phyloP scores from a whole-genome alignment of 2,113 vertebrate species.

The Ictalurus punctatus region DNA sequence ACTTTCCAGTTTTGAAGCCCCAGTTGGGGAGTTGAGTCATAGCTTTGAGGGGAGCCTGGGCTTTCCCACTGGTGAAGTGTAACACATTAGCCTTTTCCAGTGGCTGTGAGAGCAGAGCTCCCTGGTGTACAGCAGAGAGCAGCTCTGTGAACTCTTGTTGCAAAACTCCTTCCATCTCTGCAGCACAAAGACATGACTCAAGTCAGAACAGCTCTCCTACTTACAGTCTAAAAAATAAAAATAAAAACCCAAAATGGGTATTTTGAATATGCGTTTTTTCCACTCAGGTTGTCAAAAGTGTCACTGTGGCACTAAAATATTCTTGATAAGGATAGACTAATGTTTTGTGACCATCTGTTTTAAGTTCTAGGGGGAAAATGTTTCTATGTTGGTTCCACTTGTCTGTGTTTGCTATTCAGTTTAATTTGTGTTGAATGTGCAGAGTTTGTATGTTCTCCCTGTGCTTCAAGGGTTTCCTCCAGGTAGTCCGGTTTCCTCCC shows the following conservation, averaged over 20 bases:
- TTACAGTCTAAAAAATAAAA: not conserved
- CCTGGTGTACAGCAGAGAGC: slow-evolving; percentile 37
- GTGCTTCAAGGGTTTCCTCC: too few species aligned
- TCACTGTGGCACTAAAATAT: not conserved
- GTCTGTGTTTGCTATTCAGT: not conserved
- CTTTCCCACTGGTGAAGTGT: slow-evolving; percentile 31
- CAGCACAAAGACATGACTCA: not conserved
- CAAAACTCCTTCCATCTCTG: not conserved
- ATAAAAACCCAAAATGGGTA: not conserved
- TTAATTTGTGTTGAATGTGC: not conserved
- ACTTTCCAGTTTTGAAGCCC: slow-evolving; percentile 39
- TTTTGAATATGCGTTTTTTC: not conserved
- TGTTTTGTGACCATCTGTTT: not conserved
- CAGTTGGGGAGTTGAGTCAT: slow-evolving; percentile 32
- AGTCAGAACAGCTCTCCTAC: slow-evolving; percentile 14
- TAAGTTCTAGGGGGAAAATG: not conserved
- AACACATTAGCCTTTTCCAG: slow-evolving; percentile 13
- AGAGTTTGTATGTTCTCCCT: too few species aligned
- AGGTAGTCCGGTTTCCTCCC: too few species aligned
- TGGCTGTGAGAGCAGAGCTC: slow-evolving; percentile 39
- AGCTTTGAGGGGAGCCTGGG: slow-evolving; percentile 26
- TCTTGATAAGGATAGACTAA: not conserved
- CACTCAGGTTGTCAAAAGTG: not conserved
- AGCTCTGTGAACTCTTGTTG: slow-evolving; percentile 28
- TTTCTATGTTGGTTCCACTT: not conserved